These are phyloP conservation scores for Lophochroa leadbeateri DNA, from an alignment of 2,113 vertebrate species.

Conservation along the genomic window DNA sequence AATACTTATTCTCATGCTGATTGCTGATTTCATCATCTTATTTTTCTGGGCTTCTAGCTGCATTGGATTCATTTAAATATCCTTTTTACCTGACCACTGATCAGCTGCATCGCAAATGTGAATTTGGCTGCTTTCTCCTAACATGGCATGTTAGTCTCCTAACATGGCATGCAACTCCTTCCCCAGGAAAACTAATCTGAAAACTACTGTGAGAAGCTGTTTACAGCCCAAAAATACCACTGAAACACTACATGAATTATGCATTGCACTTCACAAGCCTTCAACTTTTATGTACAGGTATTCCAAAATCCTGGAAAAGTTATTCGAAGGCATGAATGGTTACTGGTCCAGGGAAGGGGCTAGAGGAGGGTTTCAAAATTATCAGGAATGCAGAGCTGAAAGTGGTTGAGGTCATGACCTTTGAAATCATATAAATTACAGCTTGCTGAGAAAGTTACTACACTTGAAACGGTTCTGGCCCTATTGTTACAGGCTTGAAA, in stretches of 20 bases:
- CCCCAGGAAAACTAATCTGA: not conserved
- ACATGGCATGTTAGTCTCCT: not conserved
- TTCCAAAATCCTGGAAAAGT: not conserved
- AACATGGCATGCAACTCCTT: not conserved
- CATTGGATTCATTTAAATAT: not conserved
- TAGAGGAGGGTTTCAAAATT: not conserved
- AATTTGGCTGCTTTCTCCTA: not conserved
- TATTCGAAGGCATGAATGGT: not conserved
- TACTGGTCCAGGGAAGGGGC: not conserved
- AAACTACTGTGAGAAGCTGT: not conserved
- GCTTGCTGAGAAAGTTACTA: not conserved
- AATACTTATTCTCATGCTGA: not conserved
- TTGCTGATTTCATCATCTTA: not conserved
- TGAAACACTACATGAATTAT: not conserved
- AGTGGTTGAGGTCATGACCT: not conserved
- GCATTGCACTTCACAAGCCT: not conserved
- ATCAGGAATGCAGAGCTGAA: not conserved
- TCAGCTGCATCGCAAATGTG: not conserved
- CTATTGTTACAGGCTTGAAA: not conserved
- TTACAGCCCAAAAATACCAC: not conserved
- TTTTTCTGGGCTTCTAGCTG: not conserved
- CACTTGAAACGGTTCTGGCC: not conserved
- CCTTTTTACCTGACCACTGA: not conserved
- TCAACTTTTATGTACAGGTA: not conserved
- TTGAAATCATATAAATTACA: not conserved